Evolutionary conservation across 2,888 invertebrate species (phyloP).

Genomic region (Meghimatium bilineatum): DNA sequence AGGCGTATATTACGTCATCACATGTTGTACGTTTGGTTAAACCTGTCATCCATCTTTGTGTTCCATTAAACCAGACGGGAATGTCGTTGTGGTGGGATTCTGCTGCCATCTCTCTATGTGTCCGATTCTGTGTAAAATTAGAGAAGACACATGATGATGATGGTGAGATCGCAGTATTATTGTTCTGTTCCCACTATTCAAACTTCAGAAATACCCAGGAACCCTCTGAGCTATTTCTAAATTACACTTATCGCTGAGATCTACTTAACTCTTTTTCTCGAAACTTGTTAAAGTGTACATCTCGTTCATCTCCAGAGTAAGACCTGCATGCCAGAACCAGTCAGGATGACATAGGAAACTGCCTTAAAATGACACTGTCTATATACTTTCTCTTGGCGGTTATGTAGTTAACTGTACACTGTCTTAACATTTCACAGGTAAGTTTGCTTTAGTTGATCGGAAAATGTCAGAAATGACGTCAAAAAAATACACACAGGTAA

Average conservation of each 20-base stretch:
- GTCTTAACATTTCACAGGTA: constrained; percentile 13
- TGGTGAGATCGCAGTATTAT: too few species aligned
- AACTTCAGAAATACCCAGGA: too few species aligned
- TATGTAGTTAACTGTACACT: not conserved
- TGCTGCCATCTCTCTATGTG: not conserved
- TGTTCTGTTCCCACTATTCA: too few species aligned
- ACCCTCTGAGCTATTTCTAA: too few species aligned
- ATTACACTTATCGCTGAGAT: too few species aligned
- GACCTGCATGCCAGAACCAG: not conserved
- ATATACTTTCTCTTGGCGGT: not conserved
- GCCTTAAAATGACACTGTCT: not conserved
- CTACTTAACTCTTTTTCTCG: too few species aligned
- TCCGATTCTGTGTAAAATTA: too few species aligned
- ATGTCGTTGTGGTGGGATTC: constrained; percentile 57
- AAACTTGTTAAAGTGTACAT: too few species aligned
- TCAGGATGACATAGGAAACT: not conserved
- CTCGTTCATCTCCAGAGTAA: not conserved
- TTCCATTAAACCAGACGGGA: constrained; percentile 85
- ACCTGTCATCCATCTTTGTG: constrained; percentile 88
- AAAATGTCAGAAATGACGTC: constrained; percentile 17
- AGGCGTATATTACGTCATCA: constrained; percentile 85
- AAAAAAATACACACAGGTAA: not conserved
- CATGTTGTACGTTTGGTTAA: constrained; percentile 87
- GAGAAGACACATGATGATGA: too few species aligned
- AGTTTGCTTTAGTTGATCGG: constrained; percentile 2